Evolutionary conservation across 2,113 vertebrate genomes (phyloP).

Genomic region (Malaclemys terrapin): DNA sequence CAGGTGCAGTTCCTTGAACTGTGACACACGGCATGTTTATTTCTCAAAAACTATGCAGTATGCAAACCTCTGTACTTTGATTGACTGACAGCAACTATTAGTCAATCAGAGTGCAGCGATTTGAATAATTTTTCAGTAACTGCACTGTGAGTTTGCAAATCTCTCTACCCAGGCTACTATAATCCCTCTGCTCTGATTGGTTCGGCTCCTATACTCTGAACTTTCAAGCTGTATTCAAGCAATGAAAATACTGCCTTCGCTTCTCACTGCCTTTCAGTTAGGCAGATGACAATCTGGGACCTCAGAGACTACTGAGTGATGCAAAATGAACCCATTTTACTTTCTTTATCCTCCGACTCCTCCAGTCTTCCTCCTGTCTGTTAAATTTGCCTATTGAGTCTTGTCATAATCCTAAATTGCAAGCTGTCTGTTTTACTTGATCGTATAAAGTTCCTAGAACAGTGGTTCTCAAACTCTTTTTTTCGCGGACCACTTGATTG

Average conservation of each 20-base stretch:
- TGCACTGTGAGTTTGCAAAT: not conserved
- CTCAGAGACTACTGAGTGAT: not conserved
- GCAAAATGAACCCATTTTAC: not conserved
- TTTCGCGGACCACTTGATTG: too few relatives aligned
- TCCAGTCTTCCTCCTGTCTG: not conserved
- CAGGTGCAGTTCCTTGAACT: not conserved
- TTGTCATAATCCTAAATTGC: not conserved
- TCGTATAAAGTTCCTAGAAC: rapidly evolving
- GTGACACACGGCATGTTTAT: not conserved
- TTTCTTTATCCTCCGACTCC: not conserved
- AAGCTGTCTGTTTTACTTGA: not conserved
- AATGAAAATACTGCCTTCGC: not conserved
- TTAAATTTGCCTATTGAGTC: not conserved
- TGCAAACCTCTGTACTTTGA: not conserved
- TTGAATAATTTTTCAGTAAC: not conserved
- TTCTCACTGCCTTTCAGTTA: not conserved
- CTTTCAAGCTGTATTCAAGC: not conserved
- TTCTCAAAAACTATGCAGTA: not conserved
- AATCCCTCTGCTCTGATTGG: not conserved
- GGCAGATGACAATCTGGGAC: not conserved
- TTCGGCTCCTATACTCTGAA: not conserved
- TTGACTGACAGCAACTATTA: not conserved
- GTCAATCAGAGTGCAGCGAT: not conserved
- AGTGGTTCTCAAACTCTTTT: too few relatives aligned
- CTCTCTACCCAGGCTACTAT: not conserved